Conservation (phyloP, 2,797 vertebrate species). For the Chaetophractus vellerosus region DNA sequence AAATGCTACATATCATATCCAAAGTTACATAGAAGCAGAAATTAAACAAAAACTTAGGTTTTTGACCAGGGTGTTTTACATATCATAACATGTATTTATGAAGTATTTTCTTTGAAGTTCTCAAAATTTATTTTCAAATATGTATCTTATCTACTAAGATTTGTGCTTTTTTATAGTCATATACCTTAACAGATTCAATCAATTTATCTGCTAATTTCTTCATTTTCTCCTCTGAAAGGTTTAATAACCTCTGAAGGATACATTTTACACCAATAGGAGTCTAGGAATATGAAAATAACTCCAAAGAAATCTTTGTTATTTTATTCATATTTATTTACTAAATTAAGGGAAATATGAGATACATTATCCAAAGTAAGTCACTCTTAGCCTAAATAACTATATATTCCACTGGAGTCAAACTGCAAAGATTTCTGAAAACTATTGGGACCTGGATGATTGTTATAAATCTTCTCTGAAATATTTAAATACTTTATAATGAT, state of each 20-base stretch:
- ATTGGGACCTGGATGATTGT: constrained; percentile 50
- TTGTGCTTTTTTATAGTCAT: constrained; percentile 47
- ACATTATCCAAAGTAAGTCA: constrained; percentile 22
- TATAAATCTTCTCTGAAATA: constrained; percentile 50
- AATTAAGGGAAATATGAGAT: constrained; percentile 74
- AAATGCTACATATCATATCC: not conserved
- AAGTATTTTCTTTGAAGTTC: constrained; percentile 2
- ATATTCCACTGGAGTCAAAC: constrained; percentile 47
- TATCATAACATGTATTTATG: constrained; percentile 40
- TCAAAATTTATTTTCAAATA: constrained; percentile 62
- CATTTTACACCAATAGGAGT: constrained; percentile 68
- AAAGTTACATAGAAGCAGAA: constrained; percentile 30
- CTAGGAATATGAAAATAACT: constrained; percentile 62
- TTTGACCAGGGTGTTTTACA: not conserved
- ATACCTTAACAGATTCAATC: constrained; percentile 55
- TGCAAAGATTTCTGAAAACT: constrained; percentile 58
- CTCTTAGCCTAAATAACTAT: constrained; percentile 70
- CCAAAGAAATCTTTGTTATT: constrained; percentile 61
- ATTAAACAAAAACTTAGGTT: constrained; percentile 19
- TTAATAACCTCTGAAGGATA: constrained; percentile 65
- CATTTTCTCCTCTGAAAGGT: constrained; percentile 57
- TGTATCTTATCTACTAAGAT: not conserved
- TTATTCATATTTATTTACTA: constrained; percentile 69
- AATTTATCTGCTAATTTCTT: constrained; percentile 59
- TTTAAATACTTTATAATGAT: constrained; percentile 60